phyloP scores from a whole-genome alignment of 2,888 invertebrate species.

The Cantharis nigra region DNA sequence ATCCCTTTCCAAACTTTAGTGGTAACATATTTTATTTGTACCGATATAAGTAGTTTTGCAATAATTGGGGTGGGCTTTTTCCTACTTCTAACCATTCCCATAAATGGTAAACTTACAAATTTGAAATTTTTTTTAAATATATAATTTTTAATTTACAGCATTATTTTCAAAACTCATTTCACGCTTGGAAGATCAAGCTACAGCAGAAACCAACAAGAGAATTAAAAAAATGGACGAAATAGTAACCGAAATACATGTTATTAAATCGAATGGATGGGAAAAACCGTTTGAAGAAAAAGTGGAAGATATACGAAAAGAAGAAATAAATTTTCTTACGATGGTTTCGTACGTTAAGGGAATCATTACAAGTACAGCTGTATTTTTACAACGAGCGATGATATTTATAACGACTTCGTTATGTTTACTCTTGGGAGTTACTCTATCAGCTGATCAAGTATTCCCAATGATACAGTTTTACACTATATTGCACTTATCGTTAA shows the following conservation, averaged over 20 bases:
- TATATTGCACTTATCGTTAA: conserved; percentile 59
- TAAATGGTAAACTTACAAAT: conserved; percentile 52
- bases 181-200: conserved; percentile 50
- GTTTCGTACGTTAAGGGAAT: conserved; percentile 67
- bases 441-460: conserved; percentile 57
- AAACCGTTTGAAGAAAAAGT: conserved; percentile 61
- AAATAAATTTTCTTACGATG: conserved; percentile 38
- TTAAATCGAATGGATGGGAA: conserved; percentile 79
- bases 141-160: conserved; percentile 13
- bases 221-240: conserved; percentile 73
- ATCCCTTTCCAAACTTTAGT: conserved; percentile 74
- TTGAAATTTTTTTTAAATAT: neutral
- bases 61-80: conserved; percentile 66
- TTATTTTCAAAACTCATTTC: conserved; percentile 35
- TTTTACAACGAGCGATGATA: conserved; percentile 79
- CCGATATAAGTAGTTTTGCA: conserved; percentile 58
- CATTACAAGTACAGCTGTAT: conserved; percentile 75
- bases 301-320: conserved; percentile 27
- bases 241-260: conserved; percentile 69
- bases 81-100: conserved; percentile 55
- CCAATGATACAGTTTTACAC: conserved; percentile 58
- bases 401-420: conserved; percentile 78
- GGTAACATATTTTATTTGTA: conserved; percentile 63
- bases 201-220: conserved; percentile 63
- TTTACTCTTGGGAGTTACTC: conserved; percentile 67